phyloP scores from a whole-genome alignment of 1,140 invertebrate genomes.

The Sinella curviseta region DNA sequence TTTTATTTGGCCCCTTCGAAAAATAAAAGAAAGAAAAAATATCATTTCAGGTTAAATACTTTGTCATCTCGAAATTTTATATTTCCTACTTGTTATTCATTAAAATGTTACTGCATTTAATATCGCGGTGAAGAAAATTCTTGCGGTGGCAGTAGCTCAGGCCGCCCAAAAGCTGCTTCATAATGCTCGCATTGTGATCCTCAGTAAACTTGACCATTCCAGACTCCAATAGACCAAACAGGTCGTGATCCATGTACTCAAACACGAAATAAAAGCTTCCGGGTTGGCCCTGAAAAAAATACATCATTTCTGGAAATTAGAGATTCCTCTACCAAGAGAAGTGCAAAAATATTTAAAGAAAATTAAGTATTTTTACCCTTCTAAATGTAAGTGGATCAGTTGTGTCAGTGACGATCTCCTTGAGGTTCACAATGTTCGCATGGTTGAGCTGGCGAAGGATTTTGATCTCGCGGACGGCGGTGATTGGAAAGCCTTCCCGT shows the following conservation, averaged over 20 bases:
- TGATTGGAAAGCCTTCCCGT: constrained; percentile 99
- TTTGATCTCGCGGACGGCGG: constrained; percentile 98
- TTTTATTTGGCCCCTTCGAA: constrained; percentile 92
- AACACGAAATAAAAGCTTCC: constrained; percentile 99
- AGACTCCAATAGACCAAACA: constrained; percentile 97
- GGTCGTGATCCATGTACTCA: constrained; percentile 99
- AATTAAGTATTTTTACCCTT: constrained; percentile 64
- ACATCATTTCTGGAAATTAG: not conserved
- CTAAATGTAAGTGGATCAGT: constrained; percentile 93
- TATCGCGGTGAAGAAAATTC: constrained; percentile 98
- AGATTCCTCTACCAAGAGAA: not conserved
- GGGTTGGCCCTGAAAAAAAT: constrained; percentile 69
- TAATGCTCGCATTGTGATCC: constrained; percentile 94
- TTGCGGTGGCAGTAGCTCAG: constrained; percentile 96
- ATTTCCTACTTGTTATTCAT: constrained; percentile 93
- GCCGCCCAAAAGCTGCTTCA: constrained; percentile 95
- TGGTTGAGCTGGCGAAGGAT: constrained; percentile 96
- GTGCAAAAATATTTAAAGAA: not conserved
- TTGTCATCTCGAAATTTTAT: constrained; percentile 29
- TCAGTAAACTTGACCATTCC: constrained; percentile 95
- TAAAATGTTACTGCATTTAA: constrained; percentile 99
- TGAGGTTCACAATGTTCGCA: constrained; percentile 95
- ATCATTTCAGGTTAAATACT: not conserved
- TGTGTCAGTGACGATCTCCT: constrained; percentile 98
- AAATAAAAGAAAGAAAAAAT: too few species aligned